Conservation (phyloP, 2,113 vertebrate species). For the Hemichromis elongatus region DNA sequence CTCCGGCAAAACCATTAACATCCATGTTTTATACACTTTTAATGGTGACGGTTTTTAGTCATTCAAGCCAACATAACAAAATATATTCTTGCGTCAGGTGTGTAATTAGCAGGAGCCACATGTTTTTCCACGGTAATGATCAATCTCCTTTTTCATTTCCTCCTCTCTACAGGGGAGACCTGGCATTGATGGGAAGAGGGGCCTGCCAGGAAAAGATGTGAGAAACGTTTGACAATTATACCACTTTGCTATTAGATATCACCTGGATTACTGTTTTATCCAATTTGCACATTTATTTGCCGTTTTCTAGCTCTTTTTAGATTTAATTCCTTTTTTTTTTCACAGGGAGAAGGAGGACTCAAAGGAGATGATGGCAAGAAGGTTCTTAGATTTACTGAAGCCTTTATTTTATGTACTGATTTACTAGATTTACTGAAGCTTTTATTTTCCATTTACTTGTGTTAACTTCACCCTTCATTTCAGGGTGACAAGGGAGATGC, state of each 20-base stretch:
- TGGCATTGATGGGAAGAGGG: conserved; percentile 76
- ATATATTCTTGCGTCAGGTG: neutral
- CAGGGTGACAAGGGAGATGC: conserved; percentile 72
- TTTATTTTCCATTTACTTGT: neutral
- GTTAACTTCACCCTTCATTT: conserved; percentile 9
- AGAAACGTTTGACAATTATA: conserved; percentile 10
- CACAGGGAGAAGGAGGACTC: conserved; percentile 65
- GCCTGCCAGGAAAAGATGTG: conserved; percentile 72
- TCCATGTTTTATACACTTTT: neutral
- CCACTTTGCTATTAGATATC: neutral
- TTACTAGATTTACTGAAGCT: too few relatives aligned
- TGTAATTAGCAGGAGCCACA: neutral
- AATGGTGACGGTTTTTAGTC: neutral
- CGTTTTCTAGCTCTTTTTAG: neutral
- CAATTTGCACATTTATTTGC: neutral
- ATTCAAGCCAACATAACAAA: neutral
- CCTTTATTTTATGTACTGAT: too few relatives aligned
- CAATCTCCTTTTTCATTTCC: neutral
- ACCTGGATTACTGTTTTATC: neutral
- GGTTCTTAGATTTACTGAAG: conserved; percentile 31
- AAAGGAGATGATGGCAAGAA: conserved; percentile 67
- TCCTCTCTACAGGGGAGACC: conserved; percentile 66
- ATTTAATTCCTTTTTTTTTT: neutral
- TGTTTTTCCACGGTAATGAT: neutral
- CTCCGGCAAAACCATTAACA: neutral